phyloP scores from a whole-genome alignment of 2,113 vertebrate genomes.

The Strix uralensis region DNA sequence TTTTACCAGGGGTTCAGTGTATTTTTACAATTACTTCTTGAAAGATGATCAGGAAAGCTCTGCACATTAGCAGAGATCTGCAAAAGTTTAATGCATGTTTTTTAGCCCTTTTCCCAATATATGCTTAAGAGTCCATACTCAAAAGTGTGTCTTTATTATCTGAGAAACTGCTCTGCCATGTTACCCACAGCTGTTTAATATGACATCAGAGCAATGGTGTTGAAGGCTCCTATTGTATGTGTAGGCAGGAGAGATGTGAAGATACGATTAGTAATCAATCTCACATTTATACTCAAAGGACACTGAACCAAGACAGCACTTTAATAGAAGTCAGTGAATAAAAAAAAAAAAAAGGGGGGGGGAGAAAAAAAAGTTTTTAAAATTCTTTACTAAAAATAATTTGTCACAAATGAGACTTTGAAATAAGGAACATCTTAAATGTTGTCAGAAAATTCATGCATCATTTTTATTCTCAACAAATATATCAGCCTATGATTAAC shows the following conservation, averaged over 20 bases:
- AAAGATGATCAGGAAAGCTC: neutral
- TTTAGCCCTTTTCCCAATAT: neutral
- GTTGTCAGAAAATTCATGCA: neutral
- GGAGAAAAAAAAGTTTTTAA: accelerated
- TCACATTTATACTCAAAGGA: neutral
- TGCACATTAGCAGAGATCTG: neutral
- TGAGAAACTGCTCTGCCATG: neutral
- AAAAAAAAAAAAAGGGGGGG: accelerated
- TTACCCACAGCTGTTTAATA: neutral
- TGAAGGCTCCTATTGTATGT: neutral
- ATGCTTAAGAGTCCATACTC: neutral
- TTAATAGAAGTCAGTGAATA: neutral
- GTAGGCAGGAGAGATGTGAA: neutral
- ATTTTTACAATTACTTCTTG: neutral
- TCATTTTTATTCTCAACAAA: neutral
- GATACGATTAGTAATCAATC: accelerated
- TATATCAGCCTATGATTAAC: neutral
- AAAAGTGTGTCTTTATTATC: neutral
- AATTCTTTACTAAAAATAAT: neutral
- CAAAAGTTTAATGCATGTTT: neutral
- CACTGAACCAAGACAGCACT: neutral
- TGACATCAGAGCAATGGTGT: neutral
- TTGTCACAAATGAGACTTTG: neutral
- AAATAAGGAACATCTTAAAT: neutral
- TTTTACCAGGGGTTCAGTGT: neutral